Percentiles rank a stretch among this genome's conserved stretches.
Conservation (phyloP, 1,140 invertebrate genomes). For the Mamestra configurata region DNA sequence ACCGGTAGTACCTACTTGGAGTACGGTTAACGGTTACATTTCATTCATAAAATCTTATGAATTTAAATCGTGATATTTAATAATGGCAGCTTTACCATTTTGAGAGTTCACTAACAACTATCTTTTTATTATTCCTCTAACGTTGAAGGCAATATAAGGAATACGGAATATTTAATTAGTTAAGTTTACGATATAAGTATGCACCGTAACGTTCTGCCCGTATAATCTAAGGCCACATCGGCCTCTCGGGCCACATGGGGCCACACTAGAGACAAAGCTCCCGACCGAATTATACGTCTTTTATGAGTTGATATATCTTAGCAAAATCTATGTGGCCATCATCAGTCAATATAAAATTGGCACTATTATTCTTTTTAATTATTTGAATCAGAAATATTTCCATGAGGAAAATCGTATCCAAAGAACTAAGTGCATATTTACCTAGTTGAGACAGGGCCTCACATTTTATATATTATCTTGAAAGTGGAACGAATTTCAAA, state of each 20-base stretch:
- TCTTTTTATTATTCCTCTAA: slow-evolving; percentile 30
- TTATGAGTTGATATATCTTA: slow-evolving; percentile 11
- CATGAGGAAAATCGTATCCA: background rate
- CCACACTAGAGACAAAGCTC: slow-evolving; percentile 1
- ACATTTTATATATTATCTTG: slow-evolving; percentile 34
- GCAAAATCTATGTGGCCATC: background rate
- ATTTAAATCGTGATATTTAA: slow-evolving; percentile 8
- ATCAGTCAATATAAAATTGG: no score
- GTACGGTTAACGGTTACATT: background rate
- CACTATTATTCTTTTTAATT: no score
- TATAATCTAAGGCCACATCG: slow-evolving; percentile 16
- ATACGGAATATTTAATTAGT: slow-evolving; percentile 50
- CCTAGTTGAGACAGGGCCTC: slow-evolving; percentile 5
- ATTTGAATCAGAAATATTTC: background rate
- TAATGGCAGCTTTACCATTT: background rate
- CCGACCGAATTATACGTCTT: slow-evolving; percentile 3
- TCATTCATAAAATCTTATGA: background rate
- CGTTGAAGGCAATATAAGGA: slow-evolving; percentile 35
- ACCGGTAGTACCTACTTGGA: background rate
- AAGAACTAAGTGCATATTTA: slow-evolving; percentile 21
- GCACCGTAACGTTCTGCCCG: slow-evolving; percentile 16
- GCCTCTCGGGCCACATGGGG: background rate
- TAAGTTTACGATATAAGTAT: slow-evolving; percentile 43
- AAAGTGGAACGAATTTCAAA: slow-evolving; percentile 40
- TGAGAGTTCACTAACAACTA: background rate